Percentiles rank a stretch among this genome's conserved stretches.
Evolutionary conservation across 2,797 vertebrate species (phyloP).

Genomic region (Hippocampus kuda): DNA sequence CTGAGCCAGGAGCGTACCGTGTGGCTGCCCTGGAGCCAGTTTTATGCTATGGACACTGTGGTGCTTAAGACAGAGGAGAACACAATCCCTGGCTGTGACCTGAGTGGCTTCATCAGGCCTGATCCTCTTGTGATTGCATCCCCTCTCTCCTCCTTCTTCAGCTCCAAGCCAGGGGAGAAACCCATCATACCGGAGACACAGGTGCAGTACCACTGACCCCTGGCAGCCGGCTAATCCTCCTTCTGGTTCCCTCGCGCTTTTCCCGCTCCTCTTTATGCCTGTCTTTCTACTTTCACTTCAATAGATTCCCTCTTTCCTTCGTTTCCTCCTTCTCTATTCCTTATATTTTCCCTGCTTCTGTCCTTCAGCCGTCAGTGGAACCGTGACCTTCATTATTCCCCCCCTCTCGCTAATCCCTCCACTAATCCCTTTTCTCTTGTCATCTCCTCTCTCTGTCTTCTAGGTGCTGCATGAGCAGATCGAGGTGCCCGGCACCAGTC

Average conservation of each 20-base stretch:
- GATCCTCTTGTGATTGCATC: conserved; percentile 95
- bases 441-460: conserved; percentile 52
- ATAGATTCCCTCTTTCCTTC: conserved; percentile 38
- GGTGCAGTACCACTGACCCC: conserved; percentile 71
- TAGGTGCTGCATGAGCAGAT: conserved; percentile 98
- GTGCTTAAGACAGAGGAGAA: conserved; percentile 99
- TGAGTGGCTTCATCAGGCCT: conserved; percentile 91
- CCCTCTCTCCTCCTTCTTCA: conserved; percentile 96
- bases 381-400: conserved; percentile 61
- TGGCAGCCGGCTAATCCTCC: conserved; percentile 60
- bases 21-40: conserved; percentile 97
- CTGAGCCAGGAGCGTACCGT: conserved; percentile 95
- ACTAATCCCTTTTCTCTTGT: conserved; percentile 52
- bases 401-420: conserved; percentile 49
- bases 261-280: conserved; percentile 43
- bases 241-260: conserved; percentile 50
- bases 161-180: conserved; percentile 80
- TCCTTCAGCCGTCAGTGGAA: conserved; percentile 64
- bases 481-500: conserved; percentile 81
- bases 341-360: conserved; percentile 50
- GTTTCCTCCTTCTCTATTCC: conserved; percentile 49
- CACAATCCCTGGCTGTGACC: conserved; percentile 96
- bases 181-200: conserved; percentile 97
- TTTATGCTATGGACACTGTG: conserved; percentile 97
- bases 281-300: conserved; percentile 38